Base-by-base conservation (phyloP, 1,140 invertebrate genomes). In the Chlorops oryzae region DNA sequence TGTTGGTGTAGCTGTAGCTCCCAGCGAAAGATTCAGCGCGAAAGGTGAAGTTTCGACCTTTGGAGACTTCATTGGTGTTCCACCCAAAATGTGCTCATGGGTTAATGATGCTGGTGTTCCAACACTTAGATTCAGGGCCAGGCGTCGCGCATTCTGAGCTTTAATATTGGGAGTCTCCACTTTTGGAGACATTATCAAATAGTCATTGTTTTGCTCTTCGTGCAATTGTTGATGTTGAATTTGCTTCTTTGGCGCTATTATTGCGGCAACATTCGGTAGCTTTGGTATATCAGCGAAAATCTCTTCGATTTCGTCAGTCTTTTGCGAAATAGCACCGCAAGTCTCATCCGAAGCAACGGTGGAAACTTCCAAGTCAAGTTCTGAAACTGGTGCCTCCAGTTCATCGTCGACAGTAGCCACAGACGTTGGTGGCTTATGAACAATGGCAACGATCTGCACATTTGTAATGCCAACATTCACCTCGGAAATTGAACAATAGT, bases 401-500 rank as follows among this genome's bases (percentile, higher is more conserved):
- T 40, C 50, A 20, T 23, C 32, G 10, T 46, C 39, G 7, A 45
- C 24, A 15, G 44, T 45, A 4, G 50, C 52, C 32, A 60, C 60
- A 6, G 59, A 54, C 50, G 59, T 10, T 58, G 70, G 55, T 59
- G 57, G 57, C 35, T 67, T 65, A 46, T 72, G 67, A 2, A 70
- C 47, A 43, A 69, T 65, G 5, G 63, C 69, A 6, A 65, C 55
- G 22, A 67, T 67, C 46, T 72, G 62, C 5, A 70, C 62, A 27
- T 49, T 63, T 3, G 51, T 59, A 23, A 61, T 52, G 44, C 57
- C 59, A 15, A 52, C 53, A 59, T 75, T 74, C 15, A 77, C 59
- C 54, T 78, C 77, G 1, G 74, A 75, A 38, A 78, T 78, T 3
- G 76, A 77, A 55, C 76, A 77, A 59, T 78, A 78, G 53, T 78